Evolutionary conservation across 2,888 invertebrate genomes (phyloP).

Genomic region (Eulithis testata): DNA sequence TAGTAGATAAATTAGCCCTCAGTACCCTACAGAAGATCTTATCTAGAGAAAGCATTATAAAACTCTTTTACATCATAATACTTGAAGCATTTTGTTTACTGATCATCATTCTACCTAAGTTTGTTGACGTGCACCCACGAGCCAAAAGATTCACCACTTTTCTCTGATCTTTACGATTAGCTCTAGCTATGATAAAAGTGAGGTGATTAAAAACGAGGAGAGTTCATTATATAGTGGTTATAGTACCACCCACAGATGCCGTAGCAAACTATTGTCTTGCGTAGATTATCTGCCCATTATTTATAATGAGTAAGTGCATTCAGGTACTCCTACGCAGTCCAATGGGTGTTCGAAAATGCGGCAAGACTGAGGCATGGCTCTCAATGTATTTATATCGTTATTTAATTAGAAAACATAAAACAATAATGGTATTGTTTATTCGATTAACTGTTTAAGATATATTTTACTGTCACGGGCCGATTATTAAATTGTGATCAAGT

Average conservation of each 20-base stretch:
- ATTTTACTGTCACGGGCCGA: constrained; percentile 43
- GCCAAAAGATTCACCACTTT: constrained; percentile 42
- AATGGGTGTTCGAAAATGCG: constrained; percentile 42
- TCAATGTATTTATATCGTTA: constrained; percentile 46
- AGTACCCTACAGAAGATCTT: constrained; percentile 40
- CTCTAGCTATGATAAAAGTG: constrained; percentile 5
- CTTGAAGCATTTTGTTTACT: constrained; percentile 55
- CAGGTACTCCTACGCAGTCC: constrained; percentile 64
- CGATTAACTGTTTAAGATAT: constrained; percentile 44
- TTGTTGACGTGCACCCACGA: constrained; percentile 64
- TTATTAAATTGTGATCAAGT: constrained; percentile 45
- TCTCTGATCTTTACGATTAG: constrained; percentile 18
- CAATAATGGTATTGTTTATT: constrained; percentile 50
- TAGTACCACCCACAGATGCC: constrained; percentile 60
- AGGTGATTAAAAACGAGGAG: constrained; percentile 5
- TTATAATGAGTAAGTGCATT: constrained; percentile 74
- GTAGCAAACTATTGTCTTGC: constrained; percentile 73
- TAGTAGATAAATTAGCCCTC: constrained; percentile 28
- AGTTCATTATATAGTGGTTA: constrained; percentile 45
- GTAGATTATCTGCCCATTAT: constrained; percentile 74
- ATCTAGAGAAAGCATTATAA: constrained; percentile 49
- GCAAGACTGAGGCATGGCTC: constrained; percentile 16
- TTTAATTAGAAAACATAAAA: constrained; percentile 53
- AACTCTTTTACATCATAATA: constrained; percentile 49
- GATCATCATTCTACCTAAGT: constrained; percentile 57